Conservation (phyloP, 2,888 invertebrate genomes). For the Hofmannophila pseudospretella region DNA sequence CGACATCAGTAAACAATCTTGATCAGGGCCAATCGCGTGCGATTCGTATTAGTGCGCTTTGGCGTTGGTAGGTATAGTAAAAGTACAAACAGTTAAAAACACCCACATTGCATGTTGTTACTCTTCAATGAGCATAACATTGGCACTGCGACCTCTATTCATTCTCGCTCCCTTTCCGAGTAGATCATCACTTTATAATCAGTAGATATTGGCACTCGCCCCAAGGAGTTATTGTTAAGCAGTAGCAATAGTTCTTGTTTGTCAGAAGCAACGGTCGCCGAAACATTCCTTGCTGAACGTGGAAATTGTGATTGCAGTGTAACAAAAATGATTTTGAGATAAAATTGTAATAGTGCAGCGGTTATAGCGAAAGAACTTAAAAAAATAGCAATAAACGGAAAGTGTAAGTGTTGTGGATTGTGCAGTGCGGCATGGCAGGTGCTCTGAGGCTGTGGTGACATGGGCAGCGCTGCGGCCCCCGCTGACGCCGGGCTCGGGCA, state of each 20-base stretch:
- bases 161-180: conserved; percentile 43
- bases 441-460: conserved; percentile 59
- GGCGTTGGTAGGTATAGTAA: conserved; percentile 44
- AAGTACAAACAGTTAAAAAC: conserved; percentile 46
- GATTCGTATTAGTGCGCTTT: conserved; percentile 34
- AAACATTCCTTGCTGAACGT: conserved; percentile 43
- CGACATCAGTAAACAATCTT: conserved; percentile 24
- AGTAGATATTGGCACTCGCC: conserved; percentile 16
- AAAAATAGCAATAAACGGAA: conserved; percentile 53
- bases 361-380: conserved; percentile 43
- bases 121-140: conserved; percentile 76
- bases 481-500: conserved; percentile 65
- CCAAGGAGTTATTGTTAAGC: conserved; percentile 14
- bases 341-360: conserved; percentile 67
- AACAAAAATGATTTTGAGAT: conserved; percentile 76
- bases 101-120: conserved; percentile 69
- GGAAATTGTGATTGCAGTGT: conserved; percentile 58
- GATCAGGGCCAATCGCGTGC: conserved; percentile 19
- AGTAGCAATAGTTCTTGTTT: conserved; percentile 7
- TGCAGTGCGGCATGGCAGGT: conserved; percentile 30
- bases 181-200: conserved; percentile 40
- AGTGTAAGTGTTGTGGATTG: conserved; percentile 56
- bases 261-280: conserved; percentile 45
- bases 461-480: conserved; percentile 65
- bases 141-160: conserved; percentile 68